phyloP scores from a whole-genome alignment of 2,797 vertebrate species.

The Myoxocephalus aenaeus region DNA sequence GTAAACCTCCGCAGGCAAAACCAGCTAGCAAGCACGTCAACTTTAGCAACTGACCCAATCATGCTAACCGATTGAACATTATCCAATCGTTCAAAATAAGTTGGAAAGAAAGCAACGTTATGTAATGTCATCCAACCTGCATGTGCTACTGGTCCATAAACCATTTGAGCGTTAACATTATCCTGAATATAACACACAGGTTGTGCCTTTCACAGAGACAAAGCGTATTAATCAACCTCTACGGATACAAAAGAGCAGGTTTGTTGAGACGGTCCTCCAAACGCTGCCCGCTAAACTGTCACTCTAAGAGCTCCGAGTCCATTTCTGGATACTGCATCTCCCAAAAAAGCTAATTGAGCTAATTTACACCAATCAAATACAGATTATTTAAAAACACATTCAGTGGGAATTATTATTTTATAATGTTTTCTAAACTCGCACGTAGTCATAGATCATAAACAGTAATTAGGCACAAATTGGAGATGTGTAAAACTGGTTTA shows the following conservation, averaged over 20 bases:
- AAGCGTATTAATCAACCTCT: too few relatives aligned
- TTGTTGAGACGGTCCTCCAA: slow-evolving; percentile 20
- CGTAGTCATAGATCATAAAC: neutral
- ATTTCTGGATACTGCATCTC: neutral
- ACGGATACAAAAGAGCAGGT: slow-evolving; percentile 40
- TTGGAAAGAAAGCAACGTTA: neutral
- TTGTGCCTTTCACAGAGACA: too few relatives aligned
- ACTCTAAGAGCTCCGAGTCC: slow-evolving; percentile 25
- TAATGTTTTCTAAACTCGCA: neutral
- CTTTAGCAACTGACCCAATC: neutral
- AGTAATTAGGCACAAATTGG: slow-evolving; percentile 1
- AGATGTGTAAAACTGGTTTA: slow-evolving; percentile 29
- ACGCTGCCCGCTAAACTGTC: slow-evolving; percentile 27
- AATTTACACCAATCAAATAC: neutral
- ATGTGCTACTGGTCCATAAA: too few relatives aligned
- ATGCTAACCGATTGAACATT: neutral
- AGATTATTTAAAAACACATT: neutral
- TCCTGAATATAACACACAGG: too few relatives aligned
- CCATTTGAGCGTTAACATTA: too few relatives aligned
- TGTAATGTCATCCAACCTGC: neutral
- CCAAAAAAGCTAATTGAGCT: neutral
- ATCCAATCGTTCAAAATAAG: neutral
- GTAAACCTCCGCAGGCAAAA: too few relatives aligned
- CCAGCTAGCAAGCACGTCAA: too few relatives aligned
- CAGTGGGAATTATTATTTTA: neutral